Evolutionary conservation across 1,140 invertebrate genomes (phyloP).

Genomic region (Penaeus vannamei): DNA sequence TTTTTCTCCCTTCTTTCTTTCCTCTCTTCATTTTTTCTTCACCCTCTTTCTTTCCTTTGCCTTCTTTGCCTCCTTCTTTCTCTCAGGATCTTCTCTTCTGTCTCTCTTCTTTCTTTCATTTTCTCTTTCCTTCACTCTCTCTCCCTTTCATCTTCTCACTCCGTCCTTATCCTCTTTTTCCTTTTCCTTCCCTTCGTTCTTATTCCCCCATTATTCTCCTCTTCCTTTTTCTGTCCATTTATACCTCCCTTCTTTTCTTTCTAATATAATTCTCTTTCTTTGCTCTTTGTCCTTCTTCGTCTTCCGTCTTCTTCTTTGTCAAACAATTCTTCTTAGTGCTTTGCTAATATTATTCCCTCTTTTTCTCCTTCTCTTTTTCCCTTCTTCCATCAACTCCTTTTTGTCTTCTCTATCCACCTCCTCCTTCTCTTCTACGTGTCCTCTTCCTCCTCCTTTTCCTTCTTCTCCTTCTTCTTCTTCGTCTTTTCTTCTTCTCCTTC

Average conservation of each 20-base stretch:
- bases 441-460: not conserved
- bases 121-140: not conserved
- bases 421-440: not conserved
- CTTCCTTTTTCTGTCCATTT: not conserved
- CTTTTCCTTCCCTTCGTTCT: not conserved
- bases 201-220: not conserved
- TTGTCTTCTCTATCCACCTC: not conserved
- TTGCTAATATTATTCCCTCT: not conserved
- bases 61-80: not conserved
- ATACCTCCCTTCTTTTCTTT: not conserved
- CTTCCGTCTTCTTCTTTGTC: not conserved
- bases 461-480: not conserved
- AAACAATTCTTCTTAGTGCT: not conserved
- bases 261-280: too few species aligned
- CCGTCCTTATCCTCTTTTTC: too few species aligned
- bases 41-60: not conserved
- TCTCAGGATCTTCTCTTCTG: too few species aligned
- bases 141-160: not conserved
- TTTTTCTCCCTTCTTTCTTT: not conserved
- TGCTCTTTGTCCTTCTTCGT: not conserved
- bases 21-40: not conserved
- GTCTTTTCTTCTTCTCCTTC: not conserved
- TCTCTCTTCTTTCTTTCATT: conserved; percentile 5
- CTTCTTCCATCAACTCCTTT: not conserved
- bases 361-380: conserved; percentile 3